These are phyloP conservation scores for Gibbula magus DNA, from an alignment of 2,888 invertebrate genomes.

Conservation along the genomic window DNA sequence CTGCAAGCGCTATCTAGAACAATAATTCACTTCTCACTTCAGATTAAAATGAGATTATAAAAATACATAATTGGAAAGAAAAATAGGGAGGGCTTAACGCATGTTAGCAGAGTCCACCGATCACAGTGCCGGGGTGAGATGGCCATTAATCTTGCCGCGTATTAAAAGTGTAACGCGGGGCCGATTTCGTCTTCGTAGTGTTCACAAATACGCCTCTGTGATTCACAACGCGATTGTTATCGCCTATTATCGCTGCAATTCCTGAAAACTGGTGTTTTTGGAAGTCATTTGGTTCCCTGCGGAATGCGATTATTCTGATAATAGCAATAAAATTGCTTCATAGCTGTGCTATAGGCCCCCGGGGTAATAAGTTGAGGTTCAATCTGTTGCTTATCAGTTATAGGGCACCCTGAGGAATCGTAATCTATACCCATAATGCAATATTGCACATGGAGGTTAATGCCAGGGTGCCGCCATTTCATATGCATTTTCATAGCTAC, in stretches of 20 bases:
- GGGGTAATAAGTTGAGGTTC: neutral
- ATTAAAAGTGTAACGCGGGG: neutral
- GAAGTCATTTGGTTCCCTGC: slow-evolving; percentile 21
- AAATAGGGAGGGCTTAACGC: no score
- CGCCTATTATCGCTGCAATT: slow-evolving; percentile 14
- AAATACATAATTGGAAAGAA: no score
- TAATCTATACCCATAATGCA: slow-evolving; percentile 25
- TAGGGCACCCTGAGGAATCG: slow-evolving; percentile 16
- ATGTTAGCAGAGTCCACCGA: no score
- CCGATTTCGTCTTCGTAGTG: neutral
- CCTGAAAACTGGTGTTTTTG: slow-evolving; percentile 17
- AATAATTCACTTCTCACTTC: no score
- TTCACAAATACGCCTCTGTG: slow-evolving; percentile 8
- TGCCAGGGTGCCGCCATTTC: neutral
- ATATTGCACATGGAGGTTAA: slow-evolving; percentile 24
- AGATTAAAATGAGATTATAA: no score
- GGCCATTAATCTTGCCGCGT: no score
- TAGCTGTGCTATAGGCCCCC: neutral
- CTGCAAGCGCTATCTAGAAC: no score
- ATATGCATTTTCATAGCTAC: slow-evolving; percentile 22
- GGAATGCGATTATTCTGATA: slow-evolving; percentile 24
- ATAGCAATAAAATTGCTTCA: slow-evolving; percentile 22
- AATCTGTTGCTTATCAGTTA: slow-evolving; percentile 21
- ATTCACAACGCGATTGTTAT: slow-evolving; percentile 15
- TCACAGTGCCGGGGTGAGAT: no score